Percentiles rank a stretch among this genome's conserved stretches.
Conservation (phyloP, 2,113 vertebrate species). For the Anser cygnoides region DNA sequence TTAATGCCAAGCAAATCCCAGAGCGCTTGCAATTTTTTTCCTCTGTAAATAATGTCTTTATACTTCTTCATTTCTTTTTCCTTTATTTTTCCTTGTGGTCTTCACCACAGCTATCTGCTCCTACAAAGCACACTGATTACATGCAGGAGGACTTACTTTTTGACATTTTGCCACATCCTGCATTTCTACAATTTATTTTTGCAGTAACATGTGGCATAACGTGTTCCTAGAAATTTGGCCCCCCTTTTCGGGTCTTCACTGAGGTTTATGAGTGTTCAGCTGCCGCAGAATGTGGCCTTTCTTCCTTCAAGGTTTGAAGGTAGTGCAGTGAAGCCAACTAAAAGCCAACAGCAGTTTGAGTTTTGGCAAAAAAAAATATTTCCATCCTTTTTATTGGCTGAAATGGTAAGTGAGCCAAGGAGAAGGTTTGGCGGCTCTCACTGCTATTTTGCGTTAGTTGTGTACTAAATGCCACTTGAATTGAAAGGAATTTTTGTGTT, state of each 20-base stretch:
- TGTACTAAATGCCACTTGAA: neutral
- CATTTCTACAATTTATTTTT: neutral
- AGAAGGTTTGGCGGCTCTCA: neutral
- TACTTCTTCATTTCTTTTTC: neutral
- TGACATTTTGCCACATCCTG: neutral
- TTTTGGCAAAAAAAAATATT: neutral
- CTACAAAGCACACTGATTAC: neutral
- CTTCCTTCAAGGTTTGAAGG: neutral
- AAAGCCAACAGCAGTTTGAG: neutral
- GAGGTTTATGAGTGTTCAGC: neutral
- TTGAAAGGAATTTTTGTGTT: neutral
- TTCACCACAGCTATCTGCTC: neutral
- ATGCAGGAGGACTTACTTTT: neutral
- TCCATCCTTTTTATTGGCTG: neutral
- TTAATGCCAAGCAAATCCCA: neutral
- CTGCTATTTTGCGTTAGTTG: neutral
- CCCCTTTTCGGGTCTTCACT: neutral
- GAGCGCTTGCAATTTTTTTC: neutral
- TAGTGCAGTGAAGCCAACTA: neutral
- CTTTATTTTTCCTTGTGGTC: neutral
- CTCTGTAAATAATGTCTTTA: neutral
- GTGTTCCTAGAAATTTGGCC: neutral
- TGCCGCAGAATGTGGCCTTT: neutral
- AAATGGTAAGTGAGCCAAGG: neutral
- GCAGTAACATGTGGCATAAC: no score